Evolutionary conservation across 2,888 invertebrate genomes (phyloP).

Genomic region (Odontocerum albicorne): DNA sequence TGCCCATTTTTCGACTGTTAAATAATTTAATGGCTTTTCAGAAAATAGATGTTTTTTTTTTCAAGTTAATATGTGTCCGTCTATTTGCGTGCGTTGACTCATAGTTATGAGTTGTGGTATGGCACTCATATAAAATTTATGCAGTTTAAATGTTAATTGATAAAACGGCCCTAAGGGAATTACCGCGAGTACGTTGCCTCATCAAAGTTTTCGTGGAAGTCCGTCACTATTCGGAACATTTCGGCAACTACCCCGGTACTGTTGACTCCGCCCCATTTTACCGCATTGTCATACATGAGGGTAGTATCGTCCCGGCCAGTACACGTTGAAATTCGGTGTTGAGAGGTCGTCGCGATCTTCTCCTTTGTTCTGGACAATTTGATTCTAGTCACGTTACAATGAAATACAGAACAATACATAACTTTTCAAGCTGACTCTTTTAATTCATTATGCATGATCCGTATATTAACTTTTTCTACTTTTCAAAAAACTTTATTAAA

Average conservation of each 20-base stretch:
- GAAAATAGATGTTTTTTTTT: no score
- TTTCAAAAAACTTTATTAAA: no score
- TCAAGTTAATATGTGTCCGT: no score
- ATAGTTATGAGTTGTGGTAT: background rate
- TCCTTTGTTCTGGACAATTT: constrained; percentile 33
- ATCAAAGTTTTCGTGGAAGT: constrained; percentile 7
- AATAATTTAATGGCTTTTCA: no score
- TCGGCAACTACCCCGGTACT: constrained; percentile 21
- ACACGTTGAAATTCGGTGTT: constrained; percentile 13
- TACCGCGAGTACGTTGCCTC: background rate
- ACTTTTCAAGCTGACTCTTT: no score
- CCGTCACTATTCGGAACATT: constrained; percentile 9
- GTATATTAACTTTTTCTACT: no score
- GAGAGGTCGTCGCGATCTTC: constrained; percentile 17
- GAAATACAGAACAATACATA: no score
- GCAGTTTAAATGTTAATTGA: background rate
- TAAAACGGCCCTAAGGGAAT: background rate
- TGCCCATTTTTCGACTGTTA: no score
- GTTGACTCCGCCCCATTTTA: constrained; percentile 28
- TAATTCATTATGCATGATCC: no score
- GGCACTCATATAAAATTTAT: background rate
- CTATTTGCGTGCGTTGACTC: background rate
- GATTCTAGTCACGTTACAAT: no score
- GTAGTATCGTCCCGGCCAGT: constrained; percentile 19
- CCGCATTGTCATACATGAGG: constrained; percentile 31